Percentiles rank a stretch among this genome's conserved stretches.
phyloP scores from a whole-genome alignment of 2,113 vertebrate genomes.

The Pelecanus crispus region DNA sequence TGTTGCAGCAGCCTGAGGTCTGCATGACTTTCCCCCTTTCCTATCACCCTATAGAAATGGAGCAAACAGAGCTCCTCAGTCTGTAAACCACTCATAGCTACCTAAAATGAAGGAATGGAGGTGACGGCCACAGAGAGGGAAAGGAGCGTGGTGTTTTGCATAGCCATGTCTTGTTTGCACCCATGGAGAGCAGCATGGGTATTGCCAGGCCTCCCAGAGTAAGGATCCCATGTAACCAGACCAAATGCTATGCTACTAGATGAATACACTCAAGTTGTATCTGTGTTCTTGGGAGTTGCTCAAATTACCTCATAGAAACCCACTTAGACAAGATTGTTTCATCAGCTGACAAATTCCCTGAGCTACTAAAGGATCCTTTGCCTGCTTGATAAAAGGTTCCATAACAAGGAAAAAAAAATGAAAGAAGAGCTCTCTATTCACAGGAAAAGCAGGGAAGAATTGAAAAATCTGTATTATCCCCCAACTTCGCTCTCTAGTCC shows the following conservation, averaged over 20 bases:
- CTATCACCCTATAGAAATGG: background rate
- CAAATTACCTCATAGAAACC: background rate
- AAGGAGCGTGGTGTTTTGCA: background rate
- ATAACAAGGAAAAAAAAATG: background rate
- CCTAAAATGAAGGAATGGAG: background rate
- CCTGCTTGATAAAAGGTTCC: background rate
- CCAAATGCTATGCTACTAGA: background rate
- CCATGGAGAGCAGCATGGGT: background rate
- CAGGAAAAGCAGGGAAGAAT: background rate
- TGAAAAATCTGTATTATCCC: background rate
- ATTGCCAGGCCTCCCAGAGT: background rate
- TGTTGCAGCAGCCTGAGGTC: background rate
- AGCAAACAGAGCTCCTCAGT: background rate
- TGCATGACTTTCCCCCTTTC: background rate
- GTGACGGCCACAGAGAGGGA: background rate
- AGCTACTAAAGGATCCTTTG: background rate
- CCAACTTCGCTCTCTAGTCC: background rate
- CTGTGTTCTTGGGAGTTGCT: background rate
- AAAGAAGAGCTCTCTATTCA: background rate
- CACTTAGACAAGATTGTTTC: background rate
- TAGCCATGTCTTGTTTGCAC: background rate
- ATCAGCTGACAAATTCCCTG: background rate
- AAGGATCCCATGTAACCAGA: background rate
- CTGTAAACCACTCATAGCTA: background rate
- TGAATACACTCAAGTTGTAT: background rate